phyloP scores from a whole-genome alignment of 2,888 invertebrate genomes.

The Morpho achilles region DNA sequence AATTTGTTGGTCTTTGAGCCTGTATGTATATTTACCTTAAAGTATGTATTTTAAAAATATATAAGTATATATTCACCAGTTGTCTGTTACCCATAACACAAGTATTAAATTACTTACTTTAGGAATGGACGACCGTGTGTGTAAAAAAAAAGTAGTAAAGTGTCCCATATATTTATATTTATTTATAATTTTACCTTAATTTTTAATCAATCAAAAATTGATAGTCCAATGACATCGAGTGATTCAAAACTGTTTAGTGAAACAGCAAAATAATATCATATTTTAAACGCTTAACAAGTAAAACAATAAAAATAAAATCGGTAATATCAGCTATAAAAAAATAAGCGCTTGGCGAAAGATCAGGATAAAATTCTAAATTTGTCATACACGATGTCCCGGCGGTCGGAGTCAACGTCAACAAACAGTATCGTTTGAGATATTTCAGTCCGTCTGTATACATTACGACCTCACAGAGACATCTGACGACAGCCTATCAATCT shows the following conservation, averaged over 20 bases:
- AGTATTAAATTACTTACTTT: too few relatives aligned
- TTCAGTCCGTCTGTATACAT: slow-evolving; percentile 59
- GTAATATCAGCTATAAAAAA: slow-evolving; percentile 26
- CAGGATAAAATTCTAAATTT: slow-evolving; percentile 52
- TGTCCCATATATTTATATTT: too few relatives aligned
- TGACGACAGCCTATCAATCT: slow-evolving; percentile 73
- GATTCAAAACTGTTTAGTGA: slow-evolving; percentile 2
- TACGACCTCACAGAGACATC: slow-evolving; percentile 65
- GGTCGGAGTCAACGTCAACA: slow-evolving; percentile 52
- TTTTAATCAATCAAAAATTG: not conserved
- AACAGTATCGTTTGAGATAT: slow-evolving; percentile 62
- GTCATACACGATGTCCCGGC: slow-evolving; percentile 56
- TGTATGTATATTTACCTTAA: too few relatives aligned
- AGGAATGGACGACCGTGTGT: too few relatives aligned
- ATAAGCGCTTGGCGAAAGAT: slow-evolving; percentile 23
- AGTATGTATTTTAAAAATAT: too few relatives aligned
- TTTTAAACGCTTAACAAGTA: not conserved
- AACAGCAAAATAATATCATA: slow-evolving; percentile 15
- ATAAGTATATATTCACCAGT: too few relatives aligned
- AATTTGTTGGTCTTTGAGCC: too few relatives aligned
- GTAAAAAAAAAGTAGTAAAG: too few relatives aligned
- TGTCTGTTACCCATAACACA: too few relatives aligned
- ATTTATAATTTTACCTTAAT: not conserved
- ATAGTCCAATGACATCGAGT: too few relatives aligned
- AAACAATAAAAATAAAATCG: slow-evolving; percentile 9